phyloP scores from a whole-genome alignment of 2,113 vertebrate genomes.

The Stomatorhinus ivindoensis region DNA sequence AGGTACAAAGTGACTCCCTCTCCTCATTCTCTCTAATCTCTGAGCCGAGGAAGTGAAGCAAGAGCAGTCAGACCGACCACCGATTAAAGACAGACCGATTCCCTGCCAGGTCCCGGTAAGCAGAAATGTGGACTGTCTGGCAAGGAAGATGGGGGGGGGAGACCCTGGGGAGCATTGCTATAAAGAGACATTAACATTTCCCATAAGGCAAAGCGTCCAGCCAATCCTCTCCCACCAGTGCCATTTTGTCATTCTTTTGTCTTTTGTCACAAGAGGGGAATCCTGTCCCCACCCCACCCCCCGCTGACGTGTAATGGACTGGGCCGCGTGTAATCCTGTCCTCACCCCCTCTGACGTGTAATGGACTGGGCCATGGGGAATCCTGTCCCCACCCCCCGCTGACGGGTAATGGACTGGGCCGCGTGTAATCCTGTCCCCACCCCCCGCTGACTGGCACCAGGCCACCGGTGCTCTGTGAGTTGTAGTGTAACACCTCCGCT shows the following conservation, averaged over 20 bases:
- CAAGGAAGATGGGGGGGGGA: too few species aligned
- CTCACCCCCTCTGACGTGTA: too few species aligned
- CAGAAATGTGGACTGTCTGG: background rate
- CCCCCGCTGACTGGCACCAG: background rate
- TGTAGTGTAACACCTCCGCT: background rate
- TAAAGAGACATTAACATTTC: background rate
- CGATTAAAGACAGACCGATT: too few species aligned
- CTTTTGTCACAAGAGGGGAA: too few species aligned
- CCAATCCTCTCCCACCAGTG: background rate
- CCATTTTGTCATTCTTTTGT: too few species aligned
- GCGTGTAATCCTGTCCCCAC: too few species aligned
- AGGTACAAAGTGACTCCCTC: background rate
- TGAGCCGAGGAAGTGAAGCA: background rate
- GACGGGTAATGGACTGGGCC: background rate
- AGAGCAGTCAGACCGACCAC: background rate
- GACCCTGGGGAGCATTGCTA: background rate
- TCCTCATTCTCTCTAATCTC: background rate
- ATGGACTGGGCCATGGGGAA: too few species aligned
- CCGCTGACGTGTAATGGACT: background rate
- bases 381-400: background rate
- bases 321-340: background rate
- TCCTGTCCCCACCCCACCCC: too few species aligned
- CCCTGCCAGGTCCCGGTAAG: background rate
- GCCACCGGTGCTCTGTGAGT: background rate
- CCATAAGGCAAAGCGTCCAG: background rate